Percentiles rank a stretch among this genome's conserved stretches.
These are phyloP conservation scores for Xenotilapia longispinis DNA, from an alignment of 2,113 vertebrate species.

Conservation along the genomic window DNA sequence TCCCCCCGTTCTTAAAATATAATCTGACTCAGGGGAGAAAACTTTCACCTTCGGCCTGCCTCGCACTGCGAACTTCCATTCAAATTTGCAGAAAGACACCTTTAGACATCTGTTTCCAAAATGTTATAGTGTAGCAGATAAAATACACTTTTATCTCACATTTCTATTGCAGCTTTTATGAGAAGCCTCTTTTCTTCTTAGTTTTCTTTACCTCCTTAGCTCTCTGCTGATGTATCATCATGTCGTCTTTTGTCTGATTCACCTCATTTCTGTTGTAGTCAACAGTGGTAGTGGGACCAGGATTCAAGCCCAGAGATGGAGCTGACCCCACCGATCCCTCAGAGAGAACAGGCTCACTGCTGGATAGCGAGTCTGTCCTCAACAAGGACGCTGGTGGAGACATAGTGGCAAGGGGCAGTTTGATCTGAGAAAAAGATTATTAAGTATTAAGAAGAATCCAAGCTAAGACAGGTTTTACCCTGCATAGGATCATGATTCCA, in stretches of 20 bases:
- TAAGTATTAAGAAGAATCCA: neutral
- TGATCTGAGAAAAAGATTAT: conserved; percentile 49
- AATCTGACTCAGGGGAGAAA: neutral
- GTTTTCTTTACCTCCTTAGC: conserved; percentile 70
- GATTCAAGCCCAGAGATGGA: conserved; percentile 69
- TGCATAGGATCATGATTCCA: neutral
- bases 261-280: conserved; percentile 73
- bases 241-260: conserved; percentile 73
- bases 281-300: conserved; percentile 55
- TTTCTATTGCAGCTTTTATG: neutral
- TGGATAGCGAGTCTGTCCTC: conserved; percentile 67
- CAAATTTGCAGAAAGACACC: neutral
- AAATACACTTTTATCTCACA: neutral
- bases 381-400: conserved; percentile 60
- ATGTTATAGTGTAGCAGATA: accelerated
- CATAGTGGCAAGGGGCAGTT: conserved; percentile 55
- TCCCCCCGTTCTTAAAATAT: neutral
- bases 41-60: neutral
- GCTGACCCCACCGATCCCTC: conserved; percentile 69
- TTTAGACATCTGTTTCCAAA: neutral
- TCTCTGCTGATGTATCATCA: conserved; percentile 77
- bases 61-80: neutral
- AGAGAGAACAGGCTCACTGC: conserved; percentile 66
- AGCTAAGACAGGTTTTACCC: neutral
- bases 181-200: neutral